Base-by-base conservation (phyloP, 1,140 invertebrate species). In the Drosophila busckii region DNA sequence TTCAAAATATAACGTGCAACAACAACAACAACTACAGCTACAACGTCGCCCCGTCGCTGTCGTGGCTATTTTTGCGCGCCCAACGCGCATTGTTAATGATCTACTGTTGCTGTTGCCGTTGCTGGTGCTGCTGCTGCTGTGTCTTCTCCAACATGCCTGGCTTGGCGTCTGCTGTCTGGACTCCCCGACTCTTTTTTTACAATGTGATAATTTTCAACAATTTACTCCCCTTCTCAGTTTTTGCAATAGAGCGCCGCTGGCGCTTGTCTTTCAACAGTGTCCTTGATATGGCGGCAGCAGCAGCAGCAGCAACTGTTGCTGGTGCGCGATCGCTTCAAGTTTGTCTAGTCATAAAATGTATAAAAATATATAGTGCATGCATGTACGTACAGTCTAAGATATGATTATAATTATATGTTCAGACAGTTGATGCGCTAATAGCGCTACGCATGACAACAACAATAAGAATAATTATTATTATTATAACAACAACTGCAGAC, bases 151-250 rank as follows among this genome's bases (percentile, higher is more conserved):
- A n/a, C n/a, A n/a, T n/a, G n/a, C n/a, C n/a, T n/a, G n/a, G n/a
- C n/a, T n/a, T 9, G 26, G n/a, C 34, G 40, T 54, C 42, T 40
- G 20, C 25, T n/a, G 10, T 7, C 32, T 42, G 22, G 9, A 16
- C 62, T 26, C 56, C 50, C 17, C 41, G 9, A 19, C 26, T 60
- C 35, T 48, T 34, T 40, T 48, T 70, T 82, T 73, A 80, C 75
- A 82, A 80, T 80, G 73, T 82, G 73, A 80, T 80, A 73, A 82
- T 78, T 80, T 78, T 64, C 32, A 80, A 55, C 73, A 78, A 78
- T 80, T 80, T 68, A 60, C 68, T 68, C 75, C 68, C 54, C 73
- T 67, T 64, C 28, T 54, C 10, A n/a, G n/a, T 17, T 52, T 38
- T 29, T 53, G 16, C n/a, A n/a, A n/a, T n/a, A n/a, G n/a, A n/a